These are phyloP conservation scores for Habrosyne pyritoides DNA, from an alignment of 2,888 invertebrate species.

Conservation along the genomic window DNA sequence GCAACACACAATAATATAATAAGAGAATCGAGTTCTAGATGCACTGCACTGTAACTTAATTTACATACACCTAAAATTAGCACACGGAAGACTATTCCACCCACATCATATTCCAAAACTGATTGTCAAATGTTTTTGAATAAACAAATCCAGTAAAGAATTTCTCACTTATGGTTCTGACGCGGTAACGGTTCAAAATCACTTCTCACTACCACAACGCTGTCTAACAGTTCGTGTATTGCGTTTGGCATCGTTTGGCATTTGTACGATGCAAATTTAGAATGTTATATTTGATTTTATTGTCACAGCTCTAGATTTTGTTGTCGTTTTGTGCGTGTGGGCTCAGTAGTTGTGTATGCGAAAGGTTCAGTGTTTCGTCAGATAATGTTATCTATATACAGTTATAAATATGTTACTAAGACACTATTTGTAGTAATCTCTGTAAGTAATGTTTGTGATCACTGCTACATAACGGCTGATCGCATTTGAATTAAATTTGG, in stretches of 20 bases:
- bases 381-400: slow-evolving; percentile 10
- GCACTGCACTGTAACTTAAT: not conserved
- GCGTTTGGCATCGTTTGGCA: slow-evolving; percentile 43
- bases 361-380: not conserved
- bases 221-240: slow-evolving; percentile 7
- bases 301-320: slow-evolving; percentile 17
- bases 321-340: not conserved
- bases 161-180: no score
- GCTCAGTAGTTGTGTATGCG: not conserved
- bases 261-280: slow-evolving; percentile 60
- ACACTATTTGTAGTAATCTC: no score
- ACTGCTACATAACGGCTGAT: no score
- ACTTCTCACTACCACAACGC: slow-evolving; percentile 8
- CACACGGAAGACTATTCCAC: not conserved
- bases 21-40: not conserved
- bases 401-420: slow-evolving; percentile 19
- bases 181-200: not conserved
- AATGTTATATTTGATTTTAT: slow-evolving; percentile 50
- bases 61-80: not conserved
- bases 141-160: not conserved
- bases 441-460: no score
- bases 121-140: not conserved
- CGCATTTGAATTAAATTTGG: no score
- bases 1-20: no score
- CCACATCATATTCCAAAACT: slow-evolving; percentile 12